Evolutionary conservation across 2,113 vertebrate species (phyloP).

Genomic region (Pygoscelis antarcticus): DNA sequence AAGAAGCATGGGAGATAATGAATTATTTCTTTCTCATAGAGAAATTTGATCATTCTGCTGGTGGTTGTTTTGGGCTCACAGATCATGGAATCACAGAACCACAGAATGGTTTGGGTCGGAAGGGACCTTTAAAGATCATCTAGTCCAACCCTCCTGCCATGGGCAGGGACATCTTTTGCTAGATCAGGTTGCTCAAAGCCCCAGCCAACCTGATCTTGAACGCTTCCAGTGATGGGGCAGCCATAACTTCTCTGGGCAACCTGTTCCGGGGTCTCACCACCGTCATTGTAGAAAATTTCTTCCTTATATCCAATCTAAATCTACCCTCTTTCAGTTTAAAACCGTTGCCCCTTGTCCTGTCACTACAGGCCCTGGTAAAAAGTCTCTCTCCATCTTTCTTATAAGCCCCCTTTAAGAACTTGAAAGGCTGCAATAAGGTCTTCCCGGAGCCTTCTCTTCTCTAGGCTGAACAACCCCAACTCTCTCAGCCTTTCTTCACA

Average conservation of each 20-base stretch:
- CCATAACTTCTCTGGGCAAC: neutral
- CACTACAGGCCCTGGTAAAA: neutral
- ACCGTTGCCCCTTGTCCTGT: neutral
- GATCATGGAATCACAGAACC: neutral
- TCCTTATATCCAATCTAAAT: neutral
- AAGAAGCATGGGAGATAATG: neutral
- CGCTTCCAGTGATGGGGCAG: neutral
- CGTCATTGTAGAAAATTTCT: neutral
- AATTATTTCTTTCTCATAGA: neutral
- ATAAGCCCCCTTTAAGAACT: neutral
- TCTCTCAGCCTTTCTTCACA: neutral
- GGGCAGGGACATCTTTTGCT: neutral
- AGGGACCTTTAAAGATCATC: neutral
- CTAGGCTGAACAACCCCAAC: neutral
- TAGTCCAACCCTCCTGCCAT: neutral
- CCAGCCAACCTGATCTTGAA: neutral
- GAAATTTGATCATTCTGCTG: neutral
- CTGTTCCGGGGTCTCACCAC: neutral
- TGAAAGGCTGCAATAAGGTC: neutral
- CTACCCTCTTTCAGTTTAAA: neutral
- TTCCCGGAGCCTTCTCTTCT: fast-evolving
- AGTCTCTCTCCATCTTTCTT: neutral
- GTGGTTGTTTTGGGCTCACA: neutral
- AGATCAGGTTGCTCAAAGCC: neutral
- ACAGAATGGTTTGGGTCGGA: neutral